Evolutionary conservation across 2,888 invertebrate species (phyloP), one percentile per base, ranked within the genome.

Genomic region (Microplitis manilae): DNA sequence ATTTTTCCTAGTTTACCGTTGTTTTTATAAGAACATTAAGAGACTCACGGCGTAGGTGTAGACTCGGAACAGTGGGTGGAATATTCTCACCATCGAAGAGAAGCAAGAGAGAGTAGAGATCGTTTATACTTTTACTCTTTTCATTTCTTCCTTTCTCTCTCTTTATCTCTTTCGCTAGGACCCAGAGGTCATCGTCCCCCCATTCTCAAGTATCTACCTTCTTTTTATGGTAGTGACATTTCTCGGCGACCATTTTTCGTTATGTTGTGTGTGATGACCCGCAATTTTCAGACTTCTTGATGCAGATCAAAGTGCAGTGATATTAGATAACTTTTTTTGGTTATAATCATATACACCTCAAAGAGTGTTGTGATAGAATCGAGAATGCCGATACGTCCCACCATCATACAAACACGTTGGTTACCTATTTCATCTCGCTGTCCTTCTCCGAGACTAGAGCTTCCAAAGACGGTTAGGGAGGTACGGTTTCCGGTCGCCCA

Each of bases 401-500:
- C 73, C 69, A 74, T 13, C 62, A 62, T 20, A 13, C 4, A 15
- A 17, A 8, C 20, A 62, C 62, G 15, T 65, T 75, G 39, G 13
- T 76, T 74, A 70, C 17, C 74, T 30, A 50, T 74, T 69, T 69
- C 69, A 50, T 77, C 77, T 74, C 68, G 67, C 50, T 75, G 69
- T 75, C 73, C 77, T 77, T 77, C 64, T 77, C 69, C 50, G 68
- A 73, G 69, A 69, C 69, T 74, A 74, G 73, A 77, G 77, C 73
- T 77, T 85, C 86, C 85, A 86, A 87, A 90, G 85, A 86, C 85
- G 86, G 90, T 70, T 86, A 92, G 92, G 92, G 91, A 92, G 92
- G 92, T 92, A 91, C 91, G 91, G 91, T 91, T 90, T 91, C 90
- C 87, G 87, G 87, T 87, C 87, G 85, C 87, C 86, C 86, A 88